Base-by-base conservation (phyloP, 2,797 vertebrate species). In the Betta splendens region DNA sequence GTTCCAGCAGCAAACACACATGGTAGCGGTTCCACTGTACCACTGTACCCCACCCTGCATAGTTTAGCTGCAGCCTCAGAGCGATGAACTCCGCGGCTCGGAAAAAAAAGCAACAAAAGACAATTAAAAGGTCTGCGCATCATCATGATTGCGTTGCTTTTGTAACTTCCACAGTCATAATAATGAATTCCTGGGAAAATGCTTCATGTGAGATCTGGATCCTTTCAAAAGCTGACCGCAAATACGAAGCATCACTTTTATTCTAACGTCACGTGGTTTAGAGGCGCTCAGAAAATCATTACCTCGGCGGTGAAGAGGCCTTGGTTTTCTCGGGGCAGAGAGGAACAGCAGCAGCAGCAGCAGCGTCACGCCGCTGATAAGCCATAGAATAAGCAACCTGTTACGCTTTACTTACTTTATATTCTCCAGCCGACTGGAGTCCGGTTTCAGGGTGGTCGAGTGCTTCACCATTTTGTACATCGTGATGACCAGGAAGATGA, bases 381-480 rank as follows among this genome's bases (percentile, higher is more conserved):
- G 64, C 44, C 50, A 39, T 56, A 64, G 43, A 67, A 79, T 56
- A 42, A 38, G 52, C 72, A 26, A 69, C 29, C 21, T 13, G 37
- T n/a, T 57, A 88, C 74, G 67, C 75, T 84, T 78, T 86, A 96
- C 97, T 99, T 95, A 99, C 97, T 98, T 99, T 92, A 99, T 98
- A 92, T 98, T 98, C 93, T 98, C 97, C 94, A 99, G 94, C 91
- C 97, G 94, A 92, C 96, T 98, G 78, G 97, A 99, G 90, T 99
- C 97, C 85, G 97, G 97, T 94, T 99, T 99, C 94, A 99, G 92
- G 87, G 96, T 97, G 86, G 96, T 98, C 44, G 97, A 97, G 90
- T 99, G 96, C 89, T 98, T 99, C 94, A 99, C 96, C 97, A 98
- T 99, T 94, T 98, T 99, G 91, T 96, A 98, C 93, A 98, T 93